phyloP scores from a whole-genome alignment of 2,888 invertebrate genomes.

The Lasioglossum figueresi region DNA sequence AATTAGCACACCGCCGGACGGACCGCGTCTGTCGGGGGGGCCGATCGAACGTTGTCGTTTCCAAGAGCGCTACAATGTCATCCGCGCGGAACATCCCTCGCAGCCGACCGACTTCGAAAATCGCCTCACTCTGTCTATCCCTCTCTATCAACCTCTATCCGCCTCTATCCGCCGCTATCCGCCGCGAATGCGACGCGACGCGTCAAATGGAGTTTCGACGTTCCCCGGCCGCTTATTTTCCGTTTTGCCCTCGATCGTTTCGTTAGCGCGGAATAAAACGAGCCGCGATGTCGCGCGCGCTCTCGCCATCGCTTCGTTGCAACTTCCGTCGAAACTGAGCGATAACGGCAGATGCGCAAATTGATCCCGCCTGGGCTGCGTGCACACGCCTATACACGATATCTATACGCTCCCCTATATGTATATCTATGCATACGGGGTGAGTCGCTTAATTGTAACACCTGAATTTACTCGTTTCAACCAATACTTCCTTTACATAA shows the following conservation, averaged over 20 bases:
- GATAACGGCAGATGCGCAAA: conserved; percentile 35
- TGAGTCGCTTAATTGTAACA: not conserved
- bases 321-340: conserved; percentile 45
- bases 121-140: not conserved
- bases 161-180: not conserved
- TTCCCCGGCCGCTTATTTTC: conserved; percentile 30
- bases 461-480: not conserved
- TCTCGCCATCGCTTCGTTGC: conserved; percentile 34
- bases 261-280: conserved; percentile 44
- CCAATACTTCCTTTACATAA: not conserved
- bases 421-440: not conserved
- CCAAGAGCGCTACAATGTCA: conserved; percentile 36
- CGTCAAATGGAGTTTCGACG: conserved; percentile 33
- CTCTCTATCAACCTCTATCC: not conserved
- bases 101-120: conserved; percentile 4
- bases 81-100: conserved; percentile 32
- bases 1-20: conserved; percentile 66
- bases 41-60: conserved; percentile 55
- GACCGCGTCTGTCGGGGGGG: conserved; percentile 45
- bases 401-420: not conserved
- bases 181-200: conserved; percentile 16
- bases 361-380: not conserved
- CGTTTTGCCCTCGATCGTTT: conserved; percentile 19
- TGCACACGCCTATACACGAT: not conserved
- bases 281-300: conserved; percentile 33